A percentile compares a stretch with the other conserved stretches of the same genome.
These are phyloP conservation scores for Nothocercus nigrocapillus DNA, from an alignment of 2,113 vertebrate genomes.

Conservation along the genomic window DNA sequence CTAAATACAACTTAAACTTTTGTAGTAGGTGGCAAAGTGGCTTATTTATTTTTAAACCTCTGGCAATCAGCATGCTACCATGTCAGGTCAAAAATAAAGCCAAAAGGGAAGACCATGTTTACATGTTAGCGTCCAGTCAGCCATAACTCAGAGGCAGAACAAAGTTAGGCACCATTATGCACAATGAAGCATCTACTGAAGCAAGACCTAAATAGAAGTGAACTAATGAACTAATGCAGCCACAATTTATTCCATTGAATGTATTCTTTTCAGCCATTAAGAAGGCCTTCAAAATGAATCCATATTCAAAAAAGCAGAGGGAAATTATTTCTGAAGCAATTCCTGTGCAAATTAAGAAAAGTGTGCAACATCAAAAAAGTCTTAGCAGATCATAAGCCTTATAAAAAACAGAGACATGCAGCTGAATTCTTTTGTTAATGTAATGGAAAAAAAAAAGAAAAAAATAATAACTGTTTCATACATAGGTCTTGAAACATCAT, in stretches of 20 bases:
- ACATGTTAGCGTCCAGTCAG: neutral
- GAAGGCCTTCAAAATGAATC: neutral
- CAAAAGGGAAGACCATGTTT: too few species aligned
- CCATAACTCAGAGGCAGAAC: neutral
- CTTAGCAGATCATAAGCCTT: neutral
- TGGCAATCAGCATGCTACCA: neutral
- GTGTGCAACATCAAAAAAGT: neutral
- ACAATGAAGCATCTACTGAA: neutral
- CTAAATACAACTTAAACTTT: neutral
- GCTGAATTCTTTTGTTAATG: neutral
- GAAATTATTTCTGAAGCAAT: neutral
- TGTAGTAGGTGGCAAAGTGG: neutral
- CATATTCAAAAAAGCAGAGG: neutral
- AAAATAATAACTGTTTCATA: neutral
- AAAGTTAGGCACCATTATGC: rapidly evolving
- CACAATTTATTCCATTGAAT: rapidly evolving
- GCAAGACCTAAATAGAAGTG: neutral
- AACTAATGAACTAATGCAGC: neutral
- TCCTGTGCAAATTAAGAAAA: neutral
- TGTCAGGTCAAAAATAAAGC: neutral
- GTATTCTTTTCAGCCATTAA: neutral
- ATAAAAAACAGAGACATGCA: neutral
- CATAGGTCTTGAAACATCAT: neutral
- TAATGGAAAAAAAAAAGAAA: neutral
- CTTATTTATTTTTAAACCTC: neutral